A percentile compares a stretch with the other conserved stretches of the same genome.
These are phyloP conservation scores for Heliconius charithonia DNA, from an alignment of 2,888 invertebrate genomes.

Conservation along the genomic window DNA sequence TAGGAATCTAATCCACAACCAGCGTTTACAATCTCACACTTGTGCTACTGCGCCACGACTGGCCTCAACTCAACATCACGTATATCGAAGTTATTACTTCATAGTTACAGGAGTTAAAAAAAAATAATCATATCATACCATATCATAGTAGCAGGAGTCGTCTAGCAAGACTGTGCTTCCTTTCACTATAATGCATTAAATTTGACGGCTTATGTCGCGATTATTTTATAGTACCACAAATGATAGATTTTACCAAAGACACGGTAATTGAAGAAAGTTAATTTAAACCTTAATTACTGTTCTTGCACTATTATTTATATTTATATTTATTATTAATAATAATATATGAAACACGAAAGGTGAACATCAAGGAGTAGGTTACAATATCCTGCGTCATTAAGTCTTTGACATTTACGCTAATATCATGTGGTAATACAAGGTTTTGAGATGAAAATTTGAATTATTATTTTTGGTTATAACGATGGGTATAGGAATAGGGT, in stretches of 20 bases:
- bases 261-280: conserved; percentile 39
- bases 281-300: conserved; percentile 33
- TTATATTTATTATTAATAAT: neutral
- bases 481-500: too few relatives aligned
- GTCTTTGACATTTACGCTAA: neutral
- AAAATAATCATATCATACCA: conserved; percentile 49
- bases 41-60: too few relatives aligned
- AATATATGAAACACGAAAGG: neutral
- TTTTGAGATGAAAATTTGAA: too few relatives aligned
- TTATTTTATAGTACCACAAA: conserved; percentile 47
- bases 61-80: too few relatives aligned
- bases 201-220: conserved; percentile 48
- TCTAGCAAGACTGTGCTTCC: conserved; percentile 55
- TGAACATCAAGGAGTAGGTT: neutral
- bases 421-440: too few relatives aligned
- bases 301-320: conserved; percentile 20
- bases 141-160: conserved; percentile 56
- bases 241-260: conserved; percentile 45
- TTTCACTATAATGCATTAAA: conserved; percentile 65
- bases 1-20: too few relatives aligned
- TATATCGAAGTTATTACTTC: too few relatives aligned
- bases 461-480: too few relatives aligned
- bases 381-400: neutral
- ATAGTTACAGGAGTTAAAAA: conserved; percentile 46
- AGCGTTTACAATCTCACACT: too few relatives aligned